Evolutionary conservation across 2,113 vertebrate genomes (phyloP).

Genomic region (Dasyornis broadbenti): DNA sequence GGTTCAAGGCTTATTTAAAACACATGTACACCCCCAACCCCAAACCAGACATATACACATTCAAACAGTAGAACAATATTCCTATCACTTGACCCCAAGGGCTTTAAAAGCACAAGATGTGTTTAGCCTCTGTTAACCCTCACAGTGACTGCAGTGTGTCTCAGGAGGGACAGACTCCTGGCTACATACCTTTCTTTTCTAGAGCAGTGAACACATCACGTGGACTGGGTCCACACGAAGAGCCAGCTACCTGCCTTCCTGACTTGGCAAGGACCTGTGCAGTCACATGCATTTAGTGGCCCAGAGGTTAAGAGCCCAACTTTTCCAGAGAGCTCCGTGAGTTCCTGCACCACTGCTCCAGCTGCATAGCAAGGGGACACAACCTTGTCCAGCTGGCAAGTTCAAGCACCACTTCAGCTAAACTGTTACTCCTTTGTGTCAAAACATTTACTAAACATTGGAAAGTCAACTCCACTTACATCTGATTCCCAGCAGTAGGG

Average conservation of each 20-base stretch:
- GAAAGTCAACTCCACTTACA: slow-evolving; percentile 75
- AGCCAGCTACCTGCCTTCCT: not conserved
- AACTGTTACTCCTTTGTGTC: not conserved
- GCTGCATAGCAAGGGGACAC: not conserved
- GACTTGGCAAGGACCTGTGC: not conserved
- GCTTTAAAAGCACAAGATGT: not conserved
- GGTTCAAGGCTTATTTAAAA: not conserved
- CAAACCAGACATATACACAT: not conserved
- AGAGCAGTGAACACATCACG: not conserved
- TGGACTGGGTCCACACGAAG: not conserved
- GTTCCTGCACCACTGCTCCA: not conserved
- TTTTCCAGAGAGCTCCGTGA: not conserved
- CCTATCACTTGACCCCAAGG: not conserved
- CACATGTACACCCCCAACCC: not conserved
- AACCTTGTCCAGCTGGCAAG: not conserved
- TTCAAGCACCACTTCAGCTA: not conserved
- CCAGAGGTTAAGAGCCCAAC: not conserved
- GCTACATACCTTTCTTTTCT: not conserved
- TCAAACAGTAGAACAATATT: not conserved
- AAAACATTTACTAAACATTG: not conserved
- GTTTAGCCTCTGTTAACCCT: not conserved
- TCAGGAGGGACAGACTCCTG: not conserved
- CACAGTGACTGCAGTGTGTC: not conserved
- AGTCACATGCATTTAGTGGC: not conserved
- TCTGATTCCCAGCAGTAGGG: slow-evolving; percentile 89